Evolutionary conservation across 2,888 invertebrate species (phyloP), one percentile per base, ranked within the genome.

Genomic region (Cosmopolites sordidus): DNA sequence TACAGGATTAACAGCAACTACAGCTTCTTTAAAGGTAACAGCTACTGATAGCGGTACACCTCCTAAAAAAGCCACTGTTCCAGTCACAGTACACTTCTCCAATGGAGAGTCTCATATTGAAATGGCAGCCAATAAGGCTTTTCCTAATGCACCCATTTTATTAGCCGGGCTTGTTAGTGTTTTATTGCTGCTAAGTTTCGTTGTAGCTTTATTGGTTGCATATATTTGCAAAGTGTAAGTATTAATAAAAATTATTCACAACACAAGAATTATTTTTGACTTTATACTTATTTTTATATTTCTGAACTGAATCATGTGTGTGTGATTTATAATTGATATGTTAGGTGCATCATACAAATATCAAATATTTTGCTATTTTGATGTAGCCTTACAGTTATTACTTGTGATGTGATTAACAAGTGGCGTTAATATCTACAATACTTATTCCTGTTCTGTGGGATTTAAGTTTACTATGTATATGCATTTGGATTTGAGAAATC

Each of bases 31-130:
- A 46, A 83, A 89, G 40, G 92, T 89, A 33, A 84, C 89, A 42
- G 94, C 92, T 16, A 83, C 83, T 0, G 94, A 93, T 73, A 86
- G 86, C 11, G 94, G 93, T 12, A 77, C 80, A 15, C 93, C 93
- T n/a, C 88, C 92, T 0, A 73, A 88, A 69, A 87, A 84, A 75
- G 80, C 83, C 4, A 83, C 82, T 0, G 85, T 85, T 40, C 86
- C 86, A 1, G 80, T 87, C 53, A 78, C 81, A 12, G 82, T 86
- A 40, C 83, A 82, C 66, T 80, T 85, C 74, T 14, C 27, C 9
- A 69, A 27, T 8, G 44, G 38, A 9, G 45, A 38, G 8, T 16
- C 9, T 4, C 9, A 8, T 16, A 16, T 40, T 4, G 42, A 18
- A 16, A 12, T 29, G 2, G 48, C 18, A n/a, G 47, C 46, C 1